phyloP scores from a whole-genome alignment of 2,797 vertebrate species.

The Pangasius sanitwongsei region DNA sequence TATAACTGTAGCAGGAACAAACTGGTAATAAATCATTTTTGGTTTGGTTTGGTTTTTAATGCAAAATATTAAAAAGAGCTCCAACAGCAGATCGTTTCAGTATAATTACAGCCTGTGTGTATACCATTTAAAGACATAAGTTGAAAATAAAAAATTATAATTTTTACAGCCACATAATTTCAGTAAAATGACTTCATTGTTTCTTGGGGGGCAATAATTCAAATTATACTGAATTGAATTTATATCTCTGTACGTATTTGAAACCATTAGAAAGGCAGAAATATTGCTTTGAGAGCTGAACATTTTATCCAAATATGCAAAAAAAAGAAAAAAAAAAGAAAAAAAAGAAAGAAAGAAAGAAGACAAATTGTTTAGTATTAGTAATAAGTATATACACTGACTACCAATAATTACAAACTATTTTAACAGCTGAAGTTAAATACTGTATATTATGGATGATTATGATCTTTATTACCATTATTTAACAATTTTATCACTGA shows the following conservation, averaged over 20 bases:
- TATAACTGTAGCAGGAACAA: background rate
- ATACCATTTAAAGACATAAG: background rate
- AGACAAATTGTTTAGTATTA: background rate
- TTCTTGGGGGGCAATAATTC: background rate
- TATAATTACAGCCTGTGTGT: background rate
- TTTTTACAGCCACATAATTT: background rate
- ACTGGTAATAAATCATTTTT: background rate
- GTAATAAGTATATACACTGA: background rate
- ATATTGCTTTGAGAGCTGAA: background rate
- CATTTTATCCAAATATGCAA: background rate
- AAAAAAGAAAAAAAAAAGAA: background rate
- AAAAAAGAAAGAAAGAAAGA: background rate
- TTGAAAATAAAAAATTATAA: background rate
- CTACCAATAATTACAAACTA: background rate
- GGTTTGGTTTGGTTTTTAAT: background rate
- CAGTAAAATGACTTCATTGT: background rate
- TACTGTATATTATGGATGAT: background rate
- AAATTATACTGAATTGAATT: background rate
- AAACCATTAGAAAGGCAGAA: background rate
- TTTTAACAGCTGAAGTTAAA: background rate
- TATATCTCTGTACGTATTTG: background rate
- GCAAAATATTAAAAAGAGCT: background rate
- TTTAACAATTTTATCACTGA: background rate
- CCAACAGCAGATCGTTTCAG: background rate
- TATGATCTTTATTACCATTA: background rate